Evolutionary conservation across 35 echinoderm and acorn worm species (phyloP), one percentile per base, ranked within the genome.

Genomic region (Ptychodera flava): DNA sequence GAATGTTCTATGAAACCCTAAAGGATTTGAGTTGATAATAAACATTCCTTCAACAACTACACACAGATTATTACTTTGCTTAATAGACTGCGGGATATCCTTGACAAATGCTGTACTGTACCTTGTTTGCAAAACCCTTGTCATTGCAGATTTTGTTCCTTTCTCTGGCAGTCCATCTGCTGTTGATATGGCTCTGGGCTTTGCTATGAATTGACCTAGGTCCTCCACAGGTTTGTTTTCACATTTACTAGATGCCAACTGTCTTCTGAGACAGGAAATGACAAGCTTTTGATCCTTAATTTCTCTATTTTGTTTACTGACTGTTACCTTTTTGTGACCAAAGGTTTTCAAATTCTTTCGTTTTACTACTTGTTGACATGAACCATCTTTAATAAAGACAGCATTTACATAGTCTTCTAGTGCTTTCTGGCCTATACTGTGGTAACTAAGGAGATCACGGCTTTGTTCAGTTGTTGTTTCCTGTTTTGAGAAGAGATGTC

Each of bases 41-140:
- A 85, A 90, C 89, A 90, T 90, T 28, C 89, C 89, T 31, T 90
- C 88, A n/a, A n/a, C 36, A 15, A 85, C 85, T 34, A 79, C 84
- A 31, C 81, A 88, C 22, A 31, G 36, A 16, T 30, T 38, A n/a
- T n/a, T n/a, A n/a, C n/a, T n/a, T n/a, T n/a, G n/a, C n/a, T 34
- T n/a, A 82, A 31, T 81, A 33, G 1, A 29, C 22, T 83, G 0
- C 28, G 38, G 77, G 0, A 77, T 28, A 1, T 82, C 1, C 1
- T 35, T 28, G 35, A 0, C 36, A 35, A 90, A 90, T 10, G 81
- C 81, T 16, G 33, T 29, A 29, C 31, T 52, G 36, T 90, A 84
- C 0, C 76, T 35, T 33, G 35, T 80, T 34, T 79, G 45, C 33
- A 78, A 90, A 29, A 53, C 82, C 27, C 45, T 90, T 1, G 89